Conservation (phyloP, 2,113 vertebrate genomes). For the Hipposideros armiger region DNA sequence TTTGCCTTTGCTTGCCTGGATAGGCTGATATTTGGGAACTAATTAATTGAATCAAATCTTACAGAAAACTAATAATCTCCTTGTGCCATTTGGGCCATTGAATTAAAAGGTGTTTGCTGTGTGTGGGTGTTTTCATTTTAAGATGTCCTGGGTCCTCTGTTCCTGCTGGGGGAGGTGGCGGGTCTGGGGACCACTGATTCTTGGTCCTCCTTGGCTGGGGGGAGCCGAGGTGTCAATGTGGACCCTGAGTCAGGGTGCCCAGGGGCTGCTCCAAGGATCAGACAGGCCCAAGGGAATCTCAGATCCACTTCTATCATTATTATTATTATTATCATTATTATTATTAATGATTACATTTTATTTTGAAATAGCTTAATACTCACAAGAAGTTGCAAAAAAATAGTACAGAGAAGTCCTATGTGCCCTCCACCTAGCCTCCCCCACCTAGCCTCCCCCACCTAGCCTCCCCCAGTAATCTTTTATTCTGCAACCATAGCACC, state of each 20-base stretch:
- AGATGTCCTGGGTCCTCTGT: neutral
- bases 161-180: rapidly evolving
- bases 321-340: no score
- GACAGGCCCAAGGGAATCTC: rapidly evolving
- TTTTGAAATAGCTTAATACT: neutral
- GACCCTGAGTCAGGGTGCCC: neutral
- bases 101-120: slow-evolving; percentile 71
- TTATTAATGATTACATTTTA: neutral
- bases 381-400: neutral
- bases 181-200: neutral
- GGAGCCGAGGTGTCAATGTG: rapidly evolving
- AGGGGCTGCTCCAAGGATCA: neutral
- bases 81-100: slow-evolving; percentile 53
- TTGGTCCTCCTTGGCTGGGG: rapidly evolving
- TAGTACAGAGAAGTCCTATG: neutral
- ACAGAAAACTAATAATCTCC: slow-evolving; percentile 84
- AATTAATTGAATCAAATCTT: slow-evolving; percentile 88
- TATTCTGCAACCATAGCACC: rapidly evolving
- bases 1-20: slow-evolving; percentile 85
- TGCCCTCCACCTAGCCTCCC: neutral
- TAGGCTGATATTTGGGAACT: slow-evolving; percentile 85
- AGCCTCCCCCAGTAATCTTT: rapidly evolving
- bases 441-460: neutral
- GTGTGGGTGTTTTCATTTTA: neutral
- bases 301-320: neutral